These are phyloP conservation scores for Tinea semifulvella DNA, from an alignment of 2,888 invertebrate species.

Conservation along the genomic window DNA sequence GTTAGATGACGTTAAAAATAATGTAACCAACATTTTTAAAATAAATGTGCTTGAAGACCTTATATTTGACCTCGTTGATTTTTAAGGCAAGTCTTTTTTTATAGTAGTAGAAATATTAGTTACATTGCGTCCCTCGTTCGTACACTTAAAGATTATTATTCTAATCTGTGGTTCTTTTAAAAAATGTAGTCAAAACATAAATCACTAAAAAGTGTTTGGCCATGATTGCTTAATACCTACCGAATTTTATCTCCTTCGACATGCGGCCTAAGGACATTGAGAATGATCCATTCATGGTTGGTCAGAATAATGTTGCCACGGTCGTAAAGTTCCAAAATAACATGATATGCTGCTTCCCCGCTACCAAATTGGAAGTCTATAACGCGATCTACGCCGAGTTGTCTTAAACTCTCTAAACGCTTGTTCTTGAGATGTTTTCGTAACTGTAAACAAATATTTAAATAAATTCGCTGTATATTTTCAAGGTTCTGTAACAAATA, in stretches of 20 bases:
- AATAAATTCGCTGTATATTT: no score
- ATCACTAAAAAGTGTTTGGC: no score
- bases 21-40: no score
- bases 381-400: slow-evolving; percentile 93
- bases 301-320: slow-evolving; percentile 95
- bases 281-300: slow-evolving; percentile 87
- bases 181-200: no score
- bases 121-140: no score
- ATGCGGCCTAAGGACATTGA: slow-evolving; percentile 92
- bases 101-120: no score
- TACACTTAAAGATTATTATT: no score
- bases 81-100: no score
- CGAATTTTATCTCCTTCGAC: slow-evolving; percentile 89
- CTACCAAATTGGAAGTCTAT: slow-evolving; percentile 95
- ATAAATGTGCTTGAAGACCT: no score
- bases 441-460: slow-evolving; percentile 76
- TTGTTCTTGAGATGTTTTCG: slow-evolving; percentile 97
- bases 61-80: no score
- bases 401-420: slow-evolving; percentile 84
- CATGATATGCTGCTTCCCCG: slow-evolving; percentile 92
- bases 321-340: slow-evolving; percentile 95
- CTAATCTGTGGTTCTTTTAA: no score
- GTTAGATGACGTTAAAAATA: no score
- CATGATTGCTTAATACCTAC: slow-evolving; percentile 44
- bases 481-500: slow-evolving; percentile 11